These are phyloP conservation scores for Zaprionus ghesquierei DNA, from an alignment of 1,140 invertebrate genomes.

Conservation along the genomic window DNA sequence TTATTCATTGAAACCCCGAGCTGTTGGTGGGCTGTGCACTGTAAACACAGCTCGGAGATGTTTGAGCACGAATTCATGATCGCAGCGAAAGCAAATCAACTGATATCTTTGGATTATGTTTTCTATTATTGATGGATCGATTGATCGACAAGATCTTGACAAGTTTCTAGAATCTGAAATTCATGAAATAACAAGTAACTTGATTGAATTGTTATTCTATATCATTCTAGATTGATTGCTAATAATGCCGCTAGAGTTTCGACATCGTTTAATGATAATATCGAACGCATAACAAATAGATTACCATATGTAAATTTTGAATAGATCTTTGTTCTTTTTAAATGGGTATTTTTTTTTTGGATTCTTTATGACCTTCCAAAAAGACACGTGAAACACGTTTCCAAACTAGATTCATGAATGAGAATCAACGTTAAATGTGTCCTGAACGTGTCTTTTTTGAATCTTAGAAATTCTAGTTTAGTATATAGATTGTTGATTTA, in stretches of 20 bases:
- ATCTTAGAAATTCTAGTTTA: background rate
- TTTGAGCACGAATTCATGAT: background rate
- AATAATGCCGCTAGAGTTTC: too few relatives aligned
- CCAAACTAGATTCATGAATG: background rate
- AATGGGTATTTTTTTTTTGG: background rate
- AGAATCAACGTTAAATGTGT: background rate
- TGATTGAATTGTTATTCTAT: background rate
- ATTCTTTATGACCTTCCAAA: background rate
- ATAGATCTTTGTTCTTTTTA: background rate
- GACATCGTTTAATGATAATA: too few relatives aligned
- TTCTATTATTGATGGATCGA: background rate
- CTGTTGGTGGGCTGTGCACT: too few relatives aligned
- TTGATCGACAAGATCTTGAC: too few relatives aligned
- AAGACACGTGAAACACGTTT: background rate
- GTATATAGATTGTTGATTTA: background rate
- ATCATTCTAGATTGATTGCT: background rate
- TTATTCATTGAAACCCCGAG: background rate
- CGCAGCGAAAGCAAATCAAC: background rate
- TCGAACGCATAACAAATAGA: too few relatives aligned
- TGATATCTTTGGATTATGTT: background rate
- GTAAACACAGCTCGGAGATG: background rate
- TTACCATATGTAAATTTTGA: background rate
- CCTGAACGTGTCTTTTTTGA: background rate
- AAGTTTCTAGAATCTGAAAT: too few relatives aligned
- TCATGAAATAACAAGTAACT: too few relatives aligned